Evolutionary conservation across 2,797 vertebrate genomes (phyloP).

Genomic region (Falco biarmicus): DNA sequence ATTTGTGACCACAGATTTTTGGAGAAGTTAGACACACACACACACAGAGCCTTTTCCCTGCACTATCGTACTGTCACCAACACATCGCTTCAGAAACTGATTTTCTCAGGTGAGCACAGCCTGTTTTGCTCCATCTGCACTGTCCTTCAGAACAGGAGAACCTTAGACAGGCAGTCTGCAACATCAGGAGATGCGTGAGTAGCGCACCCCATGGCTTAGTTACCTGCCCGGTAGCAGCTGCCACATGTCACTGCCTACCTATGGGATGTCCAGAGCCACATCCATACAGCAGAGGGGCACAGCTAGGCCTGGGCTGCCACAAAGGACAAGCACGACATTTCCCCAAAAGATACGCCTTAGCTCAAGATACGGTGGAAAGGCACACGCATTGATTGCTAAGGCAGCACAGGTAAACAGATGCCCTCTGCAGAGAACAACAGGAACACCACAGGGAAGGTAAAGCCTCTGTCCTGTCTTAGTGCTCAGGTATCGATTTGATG

Average conservation of each 20-base stretch:
- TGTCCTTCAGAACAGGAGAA: background rate
- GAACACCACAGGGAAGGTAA: background rate
- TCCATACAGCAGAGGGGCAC: background rate
- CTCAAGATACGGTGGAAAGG: background rate
- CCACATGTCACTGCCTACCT: background rate
- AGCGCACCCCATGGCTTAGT: background rate
- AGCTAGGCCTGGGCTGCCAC: background rate
- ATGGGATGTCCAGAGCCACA: accelerated
- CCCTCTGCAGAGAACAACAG: background rate
- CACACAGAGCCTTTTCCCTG: background rate
- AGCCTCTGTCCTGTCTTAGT: background rate
- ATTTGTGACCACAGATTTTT: background rate
- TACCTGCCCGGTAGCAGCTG: background rate
- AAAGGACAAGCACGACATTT: accelerated
- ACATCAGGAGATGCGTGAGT: background rate
- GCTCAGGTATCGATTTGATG: background rate
- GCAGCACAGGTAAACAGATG: background rate
- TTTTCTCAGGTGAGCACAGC: background rate
- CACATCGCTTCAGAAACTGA: background rate
- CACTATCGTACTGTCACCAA: background rate
- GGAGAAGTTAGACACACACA: background rate
- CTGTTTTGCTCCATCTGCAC: background rate
- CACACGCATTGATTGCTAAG: accelerated
- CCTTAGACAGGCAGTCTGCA: background rate
- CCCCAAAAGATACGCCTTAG: background rate